These are phyloP conservation scores for Dasyornis broadbenti DNA, from an alignment of 2,113 vertebrate genomes.

Conservation along the genomic window DNA sequence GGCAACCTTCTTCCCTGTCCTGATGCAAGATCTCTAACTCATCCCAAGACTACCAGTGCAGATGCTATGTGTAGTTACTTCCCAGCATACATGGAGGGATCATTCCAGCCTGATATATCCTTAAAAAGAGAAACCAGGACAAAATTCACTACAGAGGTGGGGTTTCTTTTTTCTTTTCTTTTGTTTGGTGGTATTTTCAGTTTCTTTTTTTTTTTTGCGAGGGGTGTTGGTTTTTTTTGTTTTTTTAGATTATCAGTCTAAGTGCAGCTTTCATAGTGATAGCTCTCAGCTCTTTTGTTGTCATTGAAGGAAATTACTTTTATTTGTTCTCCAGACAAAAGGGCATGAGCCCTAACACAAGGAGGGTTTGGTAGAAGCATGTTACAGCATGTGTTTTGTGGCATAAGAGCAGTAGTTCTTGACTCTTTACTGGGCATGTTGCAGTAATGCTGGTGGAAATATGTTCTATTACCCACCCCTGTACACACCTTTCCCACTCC, in stretches of 20 bases:
- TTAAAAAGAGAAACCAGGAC: background rate
- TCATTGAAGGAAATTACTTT: background rate
- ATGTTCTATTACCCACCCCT: background rate
- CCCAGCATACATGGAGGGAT: too few relatives aligned
- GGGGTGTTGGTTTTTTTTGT: too few relatives aligned
- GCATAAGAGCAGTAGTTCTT: background rate
- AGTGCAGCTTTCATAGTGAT: background rate
- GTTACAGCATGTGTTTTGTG: background rate
- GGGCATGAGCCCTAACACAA: background rate
- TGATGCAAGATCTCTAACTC: background rate
- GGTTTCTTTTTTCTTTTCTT: too few relatives aligned
- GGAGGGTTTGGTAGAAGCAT: background rate
- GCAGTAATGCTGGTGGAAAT: background rate
- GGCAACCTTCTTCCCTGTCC: background rate
- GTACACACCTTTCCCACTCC: rapidly evolving
- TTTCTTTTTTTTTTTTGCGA: too few relatives aligned
- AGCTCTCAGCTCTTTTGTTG: background rate
- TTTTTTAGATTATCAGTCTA: background rate
- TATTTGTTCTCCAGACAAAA: background rate
- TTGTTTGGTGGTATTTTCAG: too few relatives aligned
- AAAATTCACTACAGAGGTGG: background rate
- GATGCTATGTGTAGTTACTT: background rate
- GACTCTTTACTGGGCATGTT: background rate
- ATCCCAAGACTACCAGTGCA: background rate
- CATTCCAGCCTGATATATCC: background rate